Evolutionary conservation across 2,888 invertebrate species (phyloP).

Genomic region (Mystacides longicornis): DNA sequence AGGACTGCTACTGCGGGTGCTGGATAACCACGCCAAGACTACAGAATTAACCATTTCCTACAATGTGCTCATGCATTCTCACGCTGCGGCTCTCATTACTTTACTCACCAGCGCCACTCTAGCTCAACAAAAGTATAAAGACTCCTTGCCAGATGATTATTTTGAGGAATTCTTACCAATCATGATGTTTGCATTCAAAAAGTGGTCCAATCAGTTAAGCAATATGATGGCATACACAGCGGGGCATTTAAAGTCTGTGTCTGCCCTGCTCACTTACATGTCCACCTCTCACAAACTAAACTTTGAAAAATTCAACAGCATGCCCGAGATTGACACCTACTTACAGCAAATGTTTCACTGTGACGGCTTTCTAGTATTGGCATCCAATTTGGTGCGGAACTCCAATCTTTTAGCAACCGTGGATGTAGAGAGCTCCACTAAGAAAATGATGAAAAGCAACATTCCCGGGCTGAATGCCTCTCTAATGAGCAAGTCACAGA

Average conservation of each 20-base stretch:
- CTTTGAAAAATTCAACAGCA: conserved; percentile 23
- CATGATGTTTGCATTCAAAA: conserved; percentile 29
- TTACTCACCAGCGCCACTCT: conserved; percentile 33
- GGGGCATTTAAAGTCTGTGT: conserved; percentile 39
- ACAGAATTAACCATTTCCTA: conserved; percentile 44
- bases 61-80: conserved; percentile 48
- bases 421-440: neutral
- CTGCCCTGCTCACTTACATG: conserved; percentile 39
- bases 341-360: conserved; percentile 38
- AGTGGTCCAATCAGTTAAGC: conserved; percentile 45
- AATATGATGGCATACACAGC: conserved; percentile 40
- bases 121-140: neutral
- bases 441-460: conserved; percentile 28
- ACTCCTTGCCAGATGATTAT: conserved; percentile 17
- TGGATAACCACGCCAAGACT: conserved; percentile 52
- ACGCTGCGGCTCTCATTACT: conserved; percentile 50
- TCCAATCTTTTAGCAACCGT: conserved; percentile 43
- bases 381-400: conserved; percentile 36
- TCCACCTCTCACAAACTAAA: conserved; percentile 35
- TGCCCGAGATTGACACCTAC: conserved; percentile 7
- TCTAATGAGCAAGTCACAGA: conserved; percentile 36
- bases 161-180: conserved; percentile 22
- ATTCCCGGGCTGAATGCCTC: conserved; percentile 36
- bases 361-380: conserved; percentile 39
- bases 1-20: conserved; percentile 48